Evolutionary conservation across 2,888 invertebrate species (phyloP).

Genomic region (Pimpla rufipes): DNA sequence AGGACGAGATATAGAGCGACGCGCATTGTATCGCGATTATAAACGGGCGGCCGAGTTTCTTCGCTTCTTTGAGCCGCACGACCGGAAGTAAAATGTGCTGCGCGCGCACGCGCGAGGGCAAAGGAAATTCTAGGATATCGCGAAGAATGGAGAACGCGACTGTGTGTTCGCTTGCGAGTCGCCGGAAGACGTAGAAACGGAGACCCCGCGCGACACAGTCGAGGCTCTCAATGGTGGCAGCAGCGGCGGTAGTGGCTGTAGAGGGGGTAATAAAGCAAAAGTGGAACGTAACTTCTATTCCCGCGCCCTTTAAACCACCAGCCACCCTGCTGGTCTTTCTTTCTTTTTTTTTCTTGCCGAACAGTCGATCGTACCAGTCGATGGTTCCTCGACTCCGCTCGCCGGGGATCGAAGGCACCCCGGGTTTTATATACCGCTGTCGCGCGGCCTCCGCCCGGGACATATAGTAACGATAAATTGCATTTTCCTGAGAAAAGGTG

Average conservation of each 20-base stretch:
- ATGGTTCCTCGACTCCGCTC: conserved; percentile 36
- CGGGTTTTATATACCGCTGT: conserved; percentile 48
- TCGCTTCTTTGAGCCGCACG: conserved; percentile 59
- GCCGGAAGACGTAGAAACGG: conserved; percentile 40
- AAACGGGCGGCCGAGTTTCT: conserved; percentile 13
- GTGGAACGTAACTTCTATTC: conserved; percentile 67
- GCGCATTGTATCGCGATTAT: conserved; percentile 41
- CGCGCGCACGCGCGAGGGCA: background rate
- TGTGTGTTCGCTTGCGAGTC: conserved; percentile 16
- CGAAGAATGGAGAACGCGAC: background rate
- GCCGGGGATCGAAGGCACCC: conserved; percentile 1
- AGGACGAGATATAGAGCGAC: background rate
- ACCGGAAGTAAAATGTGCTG: conserved; percentile 69
- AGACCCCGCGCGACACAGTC: conserved; percentile 22
- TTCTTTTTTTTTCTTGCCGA: conserved; percentile 67
- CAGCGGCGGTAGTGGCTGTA: conserved; percentile 4
- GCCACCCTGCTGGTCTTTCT: conserved; percentile 60
- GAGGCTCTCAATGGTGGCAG: conserved; percentile 21
- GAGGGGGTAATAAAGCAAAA: conserved; percentile 68
- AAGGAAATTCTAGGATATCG: conserved; percentile 43
- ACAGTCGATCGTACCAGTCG: conserved; percentile 60
- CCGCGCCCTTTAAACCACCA: conserved; percentile 58
- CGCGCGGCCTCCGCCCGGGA: conserved; percentile 58
- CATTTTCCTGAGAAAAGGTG: conserved; percentile 75
- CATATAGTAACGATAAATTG: conserved; percentile 80